These are phyloP conservation scores for Rousettus leschenaultii DNA, from an alignment of 2,113 vertebrate genomes.

Conservation along the genomic window DNA sequence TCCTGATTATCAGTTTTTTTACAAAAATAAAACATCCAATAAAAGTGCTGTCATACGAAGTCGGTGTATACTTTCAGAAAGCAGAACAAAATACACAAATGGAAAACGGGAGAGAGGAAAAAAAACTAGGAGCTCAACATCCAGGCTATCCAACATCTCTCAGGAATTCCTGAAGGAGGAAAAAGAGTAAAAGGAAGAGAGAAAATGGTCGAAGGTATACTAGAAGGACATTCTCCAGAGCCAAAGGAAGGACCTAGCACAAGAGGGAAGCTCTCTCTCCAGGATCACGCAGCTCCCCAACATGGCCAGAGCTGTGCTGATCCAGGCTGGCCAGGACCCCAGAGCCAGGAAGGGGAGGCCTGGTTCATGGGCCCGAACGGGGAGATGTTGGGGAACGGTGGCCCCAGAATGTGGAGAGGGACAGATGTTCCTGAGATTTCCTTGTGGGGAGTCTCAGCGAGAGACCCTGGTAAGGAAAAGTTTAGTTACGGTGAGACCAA, in stretches of 20 bases:
- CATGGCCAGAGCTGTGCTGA: neutral
- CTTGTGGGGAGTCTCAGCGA: neutral
- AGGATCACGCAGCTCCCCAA: accelerated
- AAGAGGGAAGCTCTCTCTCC: neutral
- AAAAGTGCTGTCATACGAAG: neutral
- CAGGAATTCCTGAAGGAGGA: neutral
- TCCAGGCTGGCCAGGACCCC: neutral
- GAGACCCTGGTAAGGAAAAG: neutral
- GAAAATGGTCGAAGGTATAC: neutral
- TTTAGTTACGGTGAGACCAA: neutral
- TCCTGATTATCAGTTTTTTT: neutral
- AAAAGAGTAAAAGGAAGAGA: too few relatives aligned
- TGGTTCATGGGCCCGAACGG: neutral
- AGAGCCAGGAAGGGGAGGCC: neutral
- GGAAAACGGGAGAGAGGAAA: neutral
- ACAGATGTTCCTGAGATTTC: neutral
- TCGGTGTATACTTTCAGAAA: neutral
- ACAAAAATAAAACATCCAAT: neutral
- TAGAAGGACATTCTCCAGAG: neutral
- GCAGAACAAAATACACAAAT: neutral
- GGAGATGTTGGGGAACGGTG: neutral
- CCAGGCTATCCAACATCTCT: neutral
- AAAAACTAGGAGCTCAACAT: neutral
- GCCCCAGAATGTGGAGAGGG: neutral
- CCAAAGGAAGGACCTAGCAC: neutral